Evolutionary conservation across 2,797 vertebrate genomes (phyloP), one percentile per base, ranked within the genome.

Genomic region (Tangara arthus): DNA sequence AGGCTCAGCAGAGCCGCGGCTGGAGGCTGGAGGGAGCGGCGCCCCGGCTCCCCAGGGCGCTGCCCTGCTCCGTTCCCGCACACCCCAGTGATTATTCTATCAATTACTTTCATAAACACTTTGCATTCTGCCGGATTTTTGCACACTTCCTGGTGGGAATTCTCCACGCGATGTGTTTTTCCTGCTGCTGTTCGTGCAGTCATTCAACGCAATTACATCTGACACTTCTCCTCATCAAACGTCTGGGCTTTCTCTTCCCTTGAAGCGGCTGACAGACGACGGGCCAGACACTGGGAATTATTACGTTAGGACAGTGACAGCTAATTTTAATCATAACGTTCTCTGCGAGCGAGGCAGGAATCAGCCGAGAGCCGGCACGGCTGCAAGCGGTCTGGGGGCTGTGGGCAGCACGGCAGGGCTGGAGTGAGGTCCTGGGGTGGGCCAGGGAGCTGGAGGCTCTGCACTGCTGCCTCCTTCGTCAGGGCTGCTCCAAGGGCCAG

Each of bases 71-170:
- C 63, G 55, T 93, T 86, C 93, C 96, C 65, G 37, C 79, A 22
- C 80, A 88, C 82, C 37, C 92, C 44, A 19, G n/a, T 95, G 97
- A 97, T 97, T 95, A 96, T 95, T 96, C 96, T 95, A 95, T 97
- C 97, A 97, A 97, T 97, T 97, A 97, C 72, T 49, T 96, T 87
- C 50, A 76, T 94, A 97, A 97, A 97, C 96, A 96, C 93, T 94
- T 95, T 12, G 83, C 96, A 89, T 85, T 89, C 94, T 70, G 84
- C 95, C 37, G 89, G 88, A 89, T 97, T 96, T 96, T 96, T 96
- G 91, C 95, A 4, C 4, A 82, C 83, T 95, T 97, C 96, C 97
- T 95, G 80, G 61, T 82, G 96, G 97, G 97, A 97, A 96, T 89
- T 90, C 95, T 97, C 94, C 94, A 82, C 91, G 96, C 75, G 53